Evolutionary conservation across 2,888 invertebrate species (phyloP), one percentile per base, ranked within the genome.

Genomic region (Eupithecia inturbata): DNA sequence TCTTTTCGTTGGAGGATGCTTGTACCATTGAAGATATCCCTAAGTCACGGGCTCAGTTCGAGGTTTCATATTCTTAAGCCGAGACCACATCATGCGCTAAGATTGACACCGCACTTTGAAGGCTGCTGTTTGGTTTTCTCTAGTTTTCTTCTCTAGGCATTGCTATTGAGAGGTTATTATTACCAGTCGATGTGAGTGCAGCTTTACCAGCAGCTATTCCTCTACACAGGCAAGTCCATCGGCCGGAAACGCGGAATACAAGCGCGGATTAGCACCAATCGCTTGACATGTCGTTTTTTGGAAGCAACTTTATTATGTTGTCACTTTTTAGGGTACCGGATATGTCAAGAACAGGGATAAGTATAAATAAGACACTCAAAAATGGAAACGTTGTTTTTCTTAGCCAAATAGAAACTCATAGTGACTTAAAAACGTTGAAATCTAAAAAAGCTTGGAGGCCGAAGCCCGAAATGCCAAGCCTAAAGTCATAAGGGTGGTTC

Each of bases 271-370:
- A 81, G 70, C 74, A 72, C 75, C 77, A 76, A 78, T 75, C 73
- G 76, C 26, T 49, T 71, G 66, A 70, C 77, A 77, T 78, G 78
- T 79, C 77, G 72, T 75, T 75, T 66, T 82, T 80, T 72, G 71
- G 76, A 67, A 67, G 73, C 76, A 76, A 79, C 77, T 79, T 79
- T 76, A 80, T 82, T 78, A 77, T 76, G 70, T 78, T 74, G 78
- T 77, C 79, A 78, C 79, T 75, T 79, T 80, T 79, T 78, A 69
- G 66, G 39, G n/a, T 22, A 39, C 22, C 12, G 14, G 36, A 26
- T 14, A 10, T 12, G 16, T 66, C 49, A 4, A 26, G 16, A 22
- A 64, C 12, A 9, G 36, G 36, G 36, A 36, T 36, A 9, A 36
- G 33, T 33, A 33, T 33, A 33, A 33, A 33, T 33, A 33, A 36